Conservation (phyloP, 2,797 vertebrate genomes). For the Ctenopoma multispine region DNA sequence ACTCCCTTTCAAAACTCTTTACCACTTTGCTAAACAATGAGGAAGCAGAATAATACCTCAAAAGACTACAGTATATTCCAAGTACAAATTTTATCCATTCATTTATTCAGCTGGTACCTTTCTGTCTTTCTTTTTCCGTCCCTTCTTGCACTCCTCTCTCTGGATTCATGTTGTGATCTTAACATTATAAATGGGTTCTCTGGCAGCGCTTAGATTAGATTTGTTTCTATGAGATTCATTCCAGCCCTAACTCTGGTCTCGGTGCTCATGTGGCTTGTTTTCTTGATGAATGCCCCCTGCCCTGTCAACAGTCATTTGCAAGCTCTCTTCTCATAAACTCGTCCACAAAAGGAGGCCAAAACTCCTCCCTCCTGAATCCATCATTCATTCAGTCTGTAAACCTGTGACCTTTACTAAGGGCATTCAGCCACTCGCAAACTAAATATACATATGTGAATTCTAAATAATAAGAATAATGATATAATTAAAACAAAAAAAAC, state of each 20-base stretch:
- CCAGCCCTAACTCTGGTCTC: slow-evolving; percentile 71
- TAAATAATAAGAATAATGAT: slow-evolving; percentile 18
- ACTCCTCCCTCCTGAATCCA: slow-evolving; percentile 49
- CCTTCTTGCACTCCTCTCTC: slow-evolving; percentile 48
- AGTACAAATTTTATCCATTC: slow-evolving; percentile 47
- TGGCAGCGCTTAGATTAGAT: slow-evolving; percentile 78
- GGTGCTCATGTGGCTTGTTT: slow-evolving; percentile 79
- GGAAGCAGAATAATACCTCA: slow-evolving; percentile 24
- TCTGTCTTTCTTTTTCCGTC: slow-evolving; percentile 3
- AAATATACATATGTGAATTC: slow-evolving; percentile 15
- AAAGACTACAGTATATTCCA: slow-evolving; percentile 30
- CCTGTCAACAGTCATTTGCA: slow-evolving; percentile 81
- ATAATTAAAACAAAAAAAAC: slow-evolving; percentile 5
- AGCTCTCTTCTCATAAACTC: slow-evolving; percentile 76
- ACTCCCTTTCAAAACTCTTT: slow-evolving; percentile 39
- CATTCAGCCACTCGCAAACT: slow-evolving; percentile 12
- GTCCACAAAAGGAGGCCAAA: slow-evolving; percentile 53
- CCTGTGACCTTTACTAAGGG: slow-evolving; percentile 51
- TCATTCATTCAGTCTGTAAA: slow-evolving; percentile 20
- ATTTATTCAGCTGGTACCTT: slow-evolving; percentile 52
- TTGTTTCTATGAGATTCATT: slow-evolving; percentile 81
- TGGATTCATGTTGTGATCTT: slow-evolving; percentile 75
- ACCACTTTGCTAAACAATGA: slow-evolving; percentile 38
- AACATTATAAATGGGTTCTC: slow-evolving; percentile 80
- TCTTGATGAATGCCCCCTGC: slow-evolving; percentile 78